These are phyloP conservation scores for Parotia lawesii DNA, from an alignment of 2,113 vertebrate species.

Conservation along the genomic window DNA sequence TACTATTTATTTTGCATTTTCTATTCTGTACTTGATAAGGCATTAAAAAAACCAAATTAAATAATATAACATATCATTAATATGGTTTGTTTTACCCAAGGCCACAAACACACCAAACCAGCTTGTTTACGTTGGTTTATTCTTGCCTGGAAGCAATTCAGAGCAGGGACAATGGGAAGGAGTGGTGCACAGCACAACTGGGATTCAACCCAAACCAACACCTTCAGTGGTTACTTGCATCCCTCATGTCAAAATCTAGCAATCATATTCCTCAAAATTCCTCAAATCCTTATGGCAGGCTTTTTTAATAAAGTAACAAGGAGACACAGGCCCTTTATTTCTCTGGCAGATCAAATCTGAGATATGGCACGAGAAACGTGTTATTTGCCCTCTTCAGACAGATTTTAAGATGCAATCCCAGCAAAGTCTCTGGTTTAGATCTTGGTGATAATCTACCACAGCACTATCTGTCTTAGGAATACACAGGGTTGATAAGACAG, in stretches of 20 bases:
- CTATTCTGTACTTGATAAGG: slow-evolving; percentile 34
- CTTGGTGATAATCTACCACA: neutral
- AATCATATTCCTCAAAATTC: neutral
- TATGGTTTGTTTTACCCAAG: slow-evolving; percentile 31
- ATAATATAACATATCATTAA: slow-evolving; percentile 49
- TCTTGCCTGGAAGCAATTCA: neutral
- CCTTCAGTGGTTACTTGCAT: neutral
- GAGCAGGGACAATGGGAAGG: neutral
- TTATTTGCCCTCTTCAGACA: neutral
- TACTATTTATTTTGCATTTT: slow-evolving; percentile 61
- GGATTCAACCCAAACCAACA: neutral
- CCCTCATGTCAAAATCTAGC: neutral
- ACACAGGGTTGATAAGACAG: neutral
- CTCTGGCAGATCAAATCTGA: neutral
- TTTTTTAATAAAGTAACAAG: neutral
- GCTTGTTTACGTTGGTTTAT: slow-evolving; percentile 9
- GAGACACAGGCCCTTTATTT: neutral
- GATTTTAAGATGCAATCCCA: neutral
- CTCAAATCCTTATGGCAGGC: neutral
- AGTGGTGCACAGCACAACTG: neutral
- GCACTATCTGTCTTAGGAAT: slow-evolving; percentile 12
- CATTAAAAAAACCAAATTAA: slow-evolving; percentile 60
- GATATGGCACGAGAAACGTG: fast-evolving
- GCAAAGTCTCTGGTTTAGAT: slow-evolving; percentile 29
- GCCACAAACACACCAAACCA: slow-evolving; percentile 30